Evolutionary conservation across 2,797 vertebrate species (phyloP), one percentile per base, ranked within the genome.

Genomic region (Adelosebastes latens): DNA sequence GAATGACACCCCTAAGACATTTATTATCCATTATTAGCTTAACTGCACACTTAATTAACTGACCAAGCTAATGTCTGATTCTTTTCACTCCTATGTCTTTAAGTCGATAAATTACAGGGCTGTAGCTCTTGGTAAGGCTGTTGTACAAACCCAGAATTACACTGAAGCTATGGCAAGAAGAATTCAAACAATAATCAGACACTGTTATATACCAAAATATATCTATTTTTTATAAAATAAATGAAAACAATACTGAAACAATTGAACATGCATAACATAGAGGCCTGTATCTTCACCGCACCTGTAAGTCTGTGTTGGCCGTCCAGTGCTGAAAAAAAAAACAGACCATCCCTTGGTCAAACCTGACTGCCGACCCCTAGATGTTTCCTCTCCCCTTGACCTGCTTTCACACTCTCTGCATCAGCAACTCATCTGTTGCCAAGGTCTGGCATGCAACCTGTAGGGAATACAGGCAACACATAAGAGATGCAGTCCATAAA

Each of bases 321-420:
- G 8, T 68, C 24, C 49, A 73, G 18, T 36, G 11, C 27, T 69
- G 31, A 32, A 39, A 74, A 60, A 68, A 42, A 53, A 56, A 32
- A 53, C 27, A 34, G 71, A 27, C 18, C 42, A 46, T 46, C 6
- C 42, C 6, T 46, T 16, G 14, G 20, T 52, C 49, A 9, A 81
- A 62, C 72, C 25, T 63, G 53, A 66, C 77, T 64, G 70, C 20
- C 8, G 46, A 85, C 65, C 72, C 52, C 12, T 29, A 8, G 80
- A 81, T 75, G 69, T 34, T 83, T 88, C 46, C 72, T 81, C 62
- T 85, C 27, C 70, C 79, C 84, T 76, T 89, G 82, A 82, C 87
- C 87, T 86, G 76, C 39, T 91, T 88, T 85, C 73, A 67, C 52
- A 34, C 71, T 7, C 64, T 66, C 67, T 68, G 70, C 70, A 82